Conservation (phyloP, 2,888 invertebrate genomes). For the Leptinotarsa juncta region DNA sequence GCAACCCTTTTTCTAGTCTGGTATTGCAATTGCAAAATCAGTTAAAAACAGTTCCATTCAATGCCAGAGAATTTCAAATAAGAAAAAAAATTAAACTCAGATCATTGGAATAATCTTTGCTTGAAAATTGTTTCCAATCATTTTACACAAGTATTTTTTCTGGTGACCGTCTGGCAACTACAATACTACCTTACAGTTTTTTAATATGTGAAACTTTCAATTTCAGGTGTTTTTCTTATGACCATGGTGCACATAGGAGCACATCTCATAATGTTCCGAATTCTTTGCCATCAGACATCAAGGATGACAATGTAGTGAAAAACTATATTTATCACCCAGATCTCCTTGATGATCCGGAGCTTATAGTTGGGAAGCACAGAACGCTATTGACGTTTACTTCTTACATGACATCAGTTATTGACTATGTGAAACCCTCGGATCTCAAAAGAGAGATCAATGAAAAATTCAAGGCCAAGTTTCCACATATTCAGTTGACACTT, state of each 20-base stretch:
- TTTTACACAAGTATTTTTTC: background rate
- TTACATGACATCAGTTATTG: constrained; percentile 95
- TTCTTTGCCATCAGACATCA: constrained; percentile 65
- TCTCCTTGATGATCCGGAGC: constrained; percentile 91
- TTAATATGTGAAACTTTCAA: constrained; percentile 14
- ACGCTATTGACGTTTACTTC: constrained; percentile 89
- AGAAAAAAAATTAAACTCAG: too few species aligned
- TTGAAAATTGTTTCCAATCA: background rate
- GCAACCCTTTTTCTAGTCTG: too few species aligned
- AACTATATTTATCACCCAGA: constrained; percentile 79
- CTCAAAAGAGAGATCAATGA: constrained; percentile 97
- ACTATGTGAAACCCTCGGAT: constrained; percentile 95
- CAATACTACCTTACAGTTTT: background rate
- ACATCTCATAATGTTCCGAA: constrained; percentile 65
- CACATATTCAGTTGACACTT: constrained; percentile 91
- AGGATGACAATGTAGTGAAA: constrained; percentile 62
- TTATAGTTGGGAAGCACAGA: constrained; percentile 89
- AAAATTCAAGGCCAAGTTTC: constrained; percentile 95
- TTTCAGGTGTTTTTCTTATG: constrained; percentile 80
- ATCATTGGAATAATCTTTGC: background rate
- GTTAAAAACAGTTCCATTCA: too few species aligned
- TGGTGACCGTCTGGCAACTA: background rate
- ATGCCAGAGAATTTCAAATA: too few species aligned
- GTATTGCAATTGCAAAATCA: too few species aligned
- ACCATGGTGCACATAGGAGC: constrained; percentile 70